Percentiles rank a stretch among this genome's conserved stretches.
These are phyloP conservation scores for Stercorarius parasiticus DNA, from an alignment of 2,113 vertebrate species.

Conservation along the genomic window DNA sequence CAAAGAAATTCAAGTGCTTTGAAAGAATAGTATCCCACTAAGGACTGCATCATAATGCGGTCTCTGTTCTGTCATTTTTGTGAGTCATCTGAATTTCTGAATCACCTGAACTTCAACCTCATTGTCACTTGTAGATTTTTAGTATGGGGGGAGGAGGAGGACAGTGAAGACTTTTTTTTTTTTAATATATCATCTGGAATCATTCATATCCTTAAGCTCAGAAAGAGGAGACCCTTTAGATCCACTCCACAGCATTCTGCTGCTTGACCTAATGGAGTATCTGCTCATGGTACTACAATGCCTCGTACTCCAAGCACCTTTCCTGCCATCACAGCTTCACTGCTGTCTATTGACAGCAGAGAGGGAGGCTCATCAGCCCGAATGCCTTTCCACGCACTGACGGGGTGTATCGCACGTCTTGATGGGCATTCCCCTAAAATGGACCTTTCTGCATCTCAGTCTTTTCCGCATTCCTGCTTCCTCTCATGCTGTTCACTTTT, in stretches of 20 bases:
- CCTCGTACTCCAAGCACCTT: neutral
- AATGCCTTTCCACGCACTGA: neutral
- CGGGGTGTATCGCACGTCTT: neutral
- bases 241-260: neutral
- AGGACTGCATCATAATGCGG: neutral
- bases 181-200: neutral
- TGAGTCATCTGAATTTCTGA: conserved; percentile 50
- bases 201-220: neutral
- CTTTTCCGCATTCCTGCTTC: neutral
- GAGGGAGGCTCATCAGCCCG: neutral
- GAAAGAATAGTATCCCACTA: neutral
- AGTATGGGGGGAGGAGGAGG: neutral
- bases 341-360: neutral
- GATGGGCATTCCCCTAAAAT: neutral
- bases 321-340: neutral
- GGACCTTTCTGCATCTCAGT: neutral
- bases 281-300: neutral
- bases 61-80: conserved; percentile 15
- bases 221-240: neutral
- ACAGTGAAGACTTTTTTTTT: neutral
- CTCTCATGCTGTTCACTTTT: neutral
- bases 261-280: neutral
- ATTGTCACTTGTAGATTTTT: conserved; percentile 2
- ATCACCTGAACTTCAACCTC: conserved; percentile 50
- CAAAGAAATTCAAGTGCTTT: neutral